Evolutionary conservation across 2,888 invertebrate genomes (phyloP).

Genomic region (Troglohyphantes excavatus): DNA sequence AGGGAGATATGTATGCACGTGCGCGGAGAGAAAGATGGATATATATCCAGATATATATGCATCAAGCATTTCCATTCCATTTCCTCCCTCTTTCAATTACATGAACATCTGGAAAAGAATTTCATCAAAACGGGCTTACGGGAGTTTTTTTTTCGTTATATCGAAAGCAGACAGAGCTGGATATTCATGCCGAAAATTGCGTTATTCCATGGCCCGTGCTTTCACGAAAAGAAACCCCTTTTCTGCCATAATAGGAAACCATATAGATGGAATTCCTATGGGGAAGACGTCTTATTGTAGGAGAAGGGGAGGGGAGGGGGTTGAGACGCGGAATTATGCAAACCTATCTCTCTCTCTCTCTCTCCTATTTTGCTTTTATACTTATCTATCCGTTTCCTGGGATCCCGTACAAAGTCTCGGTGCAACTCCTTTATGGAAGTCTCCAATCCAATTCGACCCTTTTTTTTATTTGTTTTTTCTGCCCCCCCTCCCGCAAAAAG

Average conservation of each 20-base stretch:
- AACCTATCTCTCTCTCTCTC: conserved; percentile 57
- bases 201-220: conserved; percentile 54
- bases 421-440: conserved; percentile 76
- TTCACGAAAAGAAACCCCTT: conserved; percentile 41
- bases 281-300: too few species aligned
- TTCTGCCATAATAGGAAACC: conserved; percentile 49
- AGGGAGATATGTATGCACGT: conserved; percentile 38
- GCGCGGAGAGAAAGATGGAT: conserved; percentile 34
- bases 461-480: not conserved
- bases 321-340: conserved; percentile 75
- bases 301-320: not conserved
- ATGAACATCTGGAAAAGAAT: conserved; percentile 79
- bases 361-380: conserved; percentile 33
- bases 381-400: conserved; percentile 63
- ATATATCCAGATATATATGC: conserved; percentile 47
- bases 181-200: conserved; percentile 79
- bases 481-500: conserved; percentile 13
- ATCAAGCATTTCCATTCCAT: conserved; percentile 72
- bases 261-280: conserved; percentile 28
- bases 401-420: conserved; percentile 60
- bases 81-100: conserved; percentile 77
- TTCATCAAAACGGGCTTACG: conserved; percentile 79
- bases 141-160: too few species aligned
- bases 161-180: conserved; percentile 74
- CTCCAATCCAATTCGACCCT: conserved; percentile 57